Base-by-base conservation (phyloP, 2,113 vertebrate genomes). In the Anoplopoma fimbria region DNA sequence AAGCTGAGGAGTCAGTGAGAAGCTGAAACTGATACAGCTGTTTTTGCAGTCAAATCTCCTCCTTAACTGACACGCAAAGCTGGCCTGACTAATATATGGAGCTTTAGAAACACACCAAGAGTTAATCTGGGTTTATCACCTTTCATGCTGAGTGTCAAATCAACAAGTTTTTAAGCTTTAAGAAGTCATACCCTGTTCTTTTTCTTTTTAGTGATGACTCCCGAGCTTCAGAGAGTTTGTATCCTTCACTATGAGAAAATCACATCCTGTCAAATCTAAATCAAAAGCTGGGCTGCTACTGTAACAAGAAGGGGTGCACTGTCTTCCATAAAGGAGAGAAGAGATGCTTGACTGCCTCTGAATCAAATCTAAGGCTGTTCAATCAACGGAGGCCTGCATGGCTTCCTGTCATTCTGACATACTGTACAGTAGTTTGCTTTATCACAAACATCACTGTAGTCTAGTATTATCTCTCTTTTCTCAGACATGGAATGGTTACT, bases 111-210 rank as follows among this genome's bases (percentile, higher is more conserved):
- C 84, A 87, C 78, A 69, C 47, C n/a, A 51, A 75, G 64, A 86
- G 78, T 72, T 85, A 47, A 88, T 84, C 69, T 72, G 83, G 79
- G 65, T 80, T 88, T 45, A 83, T 23, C 47, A 27, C 70, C 51
- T 84, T 72, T 80, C 76, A 75, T 62, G 76, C 69, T 36, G 61
- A 84, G 70, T 81, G 79, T 87, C 82, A 90, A 79, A 86, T 76
- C 58, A 91, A 89, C 81, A 86, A 1, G 40, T 86, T 85, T 82
- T 78, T 81, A 86, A 79, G 78, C 84, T 70, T 63, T 29, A n/a
- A 84, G 60, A 82, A 82, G 69, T 58, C 42, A 58, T 14, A 57
- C 51, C 31, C 63, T 23, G 60, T 9, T 65, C 29, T 51, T 63
- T 62, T 45, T 81, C 65, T 70, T 69, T 81, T 65, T 27, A 55